These are phyloP conservation scores for Digitonthophagus gazella DNA, from an alignment of 2,888 invertebrate genomes.

Conservation along the genomic window DNA sequence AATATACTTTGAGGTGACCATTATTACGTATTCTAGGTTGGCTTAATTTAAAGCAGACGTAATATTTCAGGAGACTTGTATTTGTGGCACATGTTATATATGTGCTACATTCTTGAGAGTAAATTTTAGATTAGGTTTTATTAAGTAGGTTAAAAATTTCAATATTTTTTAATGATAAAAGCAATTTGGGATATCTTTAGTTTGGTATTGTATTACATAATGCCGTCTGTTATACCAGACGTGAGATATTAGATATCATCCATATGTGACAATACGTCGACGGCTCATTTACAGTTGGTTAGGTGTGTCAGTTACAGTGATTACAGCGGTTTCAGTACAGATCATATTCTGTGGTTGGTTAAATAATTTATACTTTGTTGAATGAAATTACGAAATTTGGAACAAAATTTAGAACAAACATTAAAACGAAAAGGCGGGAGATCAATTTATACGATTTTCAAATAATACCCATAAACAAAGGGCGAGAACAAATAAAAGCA, in stretches of 20 bases:
- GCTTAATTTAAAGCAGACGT: neutral
- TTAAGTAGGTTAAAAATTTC: neutral
- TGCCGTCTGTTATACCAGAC: neutral
- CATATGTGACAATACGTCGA: neutral
- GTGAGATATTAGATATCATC: neutral
- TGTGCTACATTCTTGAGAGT: neutral
- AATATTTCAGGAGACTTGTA: neutral
- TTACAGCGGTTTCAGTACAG: neutral
- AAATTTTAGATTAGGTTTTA: neutral
- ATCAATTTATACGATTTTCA: neutral
- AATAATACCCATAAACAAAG: neutral
- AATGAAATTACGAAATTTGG: too few species aligned
- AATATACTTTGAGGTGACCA: neutral
- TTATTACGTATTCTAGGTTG: neutral
- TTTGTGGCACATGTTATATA: neutral
- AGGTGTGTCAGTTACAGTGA: neutral
- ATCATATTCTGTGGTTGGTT: too few species aligned
- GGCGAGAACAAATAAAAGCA: constrained; percentile 6
- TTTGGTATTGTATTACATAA: neutral
- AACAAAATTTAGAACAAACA: too few species aligned
- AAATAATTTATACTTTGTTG: too few species aligned
- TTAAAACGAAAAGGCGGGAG: neutral
- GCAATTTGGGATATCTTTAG: too few species aligned
- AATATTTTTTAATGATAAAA: too few species aligned
- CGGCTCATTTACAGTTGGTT: neutral